These are phyloP conservation scores for Chrysolina americana DNA, from an alignment of 2,888 invertebrate species.

Conservation along the genomic window DNA sequence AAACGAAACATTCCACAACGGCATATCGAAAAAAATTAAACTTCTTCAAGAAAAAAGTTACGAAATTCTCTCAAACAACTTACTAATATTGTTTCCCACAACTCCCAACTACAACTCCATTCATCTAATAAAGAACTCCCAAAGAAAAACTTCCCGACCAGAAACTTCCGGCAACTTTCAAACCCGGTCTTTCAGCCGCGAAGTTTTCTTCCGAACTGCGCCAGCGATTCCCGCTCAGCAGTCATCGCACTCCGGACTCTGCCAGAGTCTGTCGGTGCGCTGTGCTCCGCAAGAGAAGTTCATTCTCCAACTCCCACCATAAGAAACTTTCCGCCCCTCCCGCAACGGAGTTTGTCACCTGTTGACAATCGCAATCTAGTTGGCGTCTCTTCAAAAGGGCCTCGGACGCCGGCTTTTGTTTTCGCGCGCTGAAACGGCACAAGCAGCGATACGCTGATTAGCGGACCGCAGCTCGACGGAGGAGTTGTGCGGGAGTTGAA, in stretches of 20 bases:
- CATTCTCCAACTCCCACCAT: conserved; percentile 36
- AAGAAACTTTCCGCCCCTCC: conserved; percentile 47
- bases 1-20: not conserved
- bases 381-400: conserved; percentile 28
- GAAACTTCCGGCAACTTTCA: conserved; percentile 33
- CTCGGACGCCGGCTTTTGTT: conserved; percentile 17
- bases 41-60: not conserved
- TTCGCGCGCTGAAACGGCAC: conserved; percentile 16
- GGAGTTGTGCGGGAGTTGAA: conserved; percentile 19
- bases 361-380: conserved; percentile 57
- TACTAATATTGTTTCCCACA: conserved; percentile 10
- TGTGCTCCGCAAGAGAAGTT: conserved; percentile 40
- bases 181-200: conserved; percentile 35
- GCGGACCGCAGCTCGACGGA: not conserved
- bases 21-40: not conserved
- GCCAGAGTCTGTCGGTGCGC: conserved; percentile 54
- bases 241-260: conserved; percentile 50
- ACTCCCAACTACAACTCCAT: not conserved
- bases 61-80: conserved; percentile 2
- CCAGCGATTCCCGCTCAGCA: conserved; percentile 22
- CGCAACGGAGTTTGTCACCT: conserved; percentile 56
- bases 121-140: conserved; percentile 11
- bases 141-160: conserved; percentile 4
- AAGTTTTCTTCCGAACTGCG: conserved; percentile 38
- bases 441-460: conserved; percentile 32